Percentiles rank a stretch among this genome's conserved stretches.
Evolutionary conservation across 2,113 vertebrate genomes (phyloP).

Genomic region (Eira barbara): DNA sequence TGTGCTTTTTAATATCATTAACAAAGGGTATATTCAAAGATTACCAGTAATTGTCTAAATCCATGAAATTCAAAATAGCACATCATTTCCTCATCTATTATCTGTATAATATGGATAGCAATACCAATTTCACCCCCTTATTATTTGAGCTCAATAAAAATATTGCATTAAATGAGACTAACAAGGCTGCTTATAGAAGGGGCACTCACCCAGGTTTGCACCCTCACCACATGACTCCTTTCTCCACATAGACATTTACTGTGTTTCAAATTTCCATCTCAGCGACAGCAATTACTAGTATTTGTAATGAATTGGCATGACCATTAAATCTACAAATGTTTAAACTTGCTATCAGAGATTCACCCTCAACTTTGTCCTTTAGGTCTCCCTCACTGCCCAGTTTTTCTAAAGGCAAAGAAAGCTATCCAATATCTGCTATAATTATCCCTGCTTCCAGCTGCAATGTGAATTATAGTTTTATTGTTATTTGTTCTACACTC

Average conservation of each 20-base stretch:
- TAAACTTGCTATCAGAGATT: background rate
- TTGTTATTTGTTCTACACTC: constrained; percentile 42
- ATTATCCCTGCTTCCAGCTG: constrained; percentile 47
- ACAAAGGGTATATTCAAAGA: background rate
- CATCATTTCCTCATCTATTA: background rate
- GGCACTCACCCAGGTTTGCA: background rate
- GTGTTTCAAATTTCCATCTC: background rate
- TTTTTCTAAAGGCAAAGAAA: background rate
- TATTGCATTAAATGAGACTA: background rate
- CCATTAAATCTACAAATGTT: background rate
- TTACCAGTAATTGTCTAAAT: background rate
- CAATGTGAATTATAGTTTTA: constrained; percentile 33
- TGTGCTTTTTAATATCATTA: background rate
- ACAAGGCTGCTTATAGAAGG: background rate
- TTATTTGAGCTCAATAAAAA: background rate
- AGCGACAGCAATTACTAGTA: background rate
- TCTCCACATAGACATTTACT: background rate
- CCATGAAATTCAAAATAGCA: background rate
- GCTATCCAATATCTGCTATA: constrained; percentile 1
- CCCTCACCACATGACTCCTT: background rate
- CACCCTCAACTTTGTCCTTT: background rate
- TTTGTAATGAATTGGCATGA: background rate
- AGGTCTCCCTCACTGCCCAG: background rate
- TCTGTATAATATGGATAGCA: background rate
- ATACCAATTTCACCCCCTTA: background rate